phyloP scores from a whole-genome alignment of 2,113 vertebrate genomes.

The Centropus bengalensis region DNA sequence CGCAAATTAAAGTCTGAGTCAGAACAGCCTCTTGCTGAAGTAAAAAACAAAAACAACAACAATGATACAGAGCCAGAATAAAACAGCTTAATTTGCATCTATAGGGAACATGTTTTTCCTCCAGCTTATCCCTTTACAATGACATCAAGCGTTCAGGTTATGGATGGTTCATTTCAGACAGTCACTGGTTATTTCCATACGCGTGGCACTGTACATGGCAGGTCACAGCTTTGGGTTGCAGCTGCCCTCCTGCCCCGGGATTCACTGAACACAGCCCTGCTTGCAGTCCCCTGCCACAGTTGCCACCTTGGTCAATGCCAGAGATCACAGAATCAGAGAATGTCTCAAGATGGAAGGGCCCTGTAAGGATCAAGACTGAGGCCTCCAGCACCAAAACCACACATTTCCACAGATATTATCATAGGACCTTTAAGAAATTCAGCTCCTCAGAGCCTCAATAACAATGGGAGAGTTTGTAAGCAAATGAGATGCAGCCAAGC shows the following conservation, averaged over 20 bases:
- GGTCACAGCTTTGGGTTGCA: background rate
- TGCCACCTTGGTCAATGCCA: background rate
- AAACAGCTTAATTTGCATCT: conserved; percentile 29
- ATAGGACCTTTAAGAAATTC: background rate
- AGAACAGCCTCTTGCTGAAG: conserved; percentile 24
- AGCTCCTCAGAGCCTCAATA: background rate
- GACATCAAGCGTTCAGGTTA: background rate
- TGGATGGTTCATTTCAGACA: background rate
- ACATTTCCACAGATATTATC: background rate
- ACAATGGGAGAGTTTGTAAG: background rate
- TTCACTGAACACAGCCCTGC: background rate
- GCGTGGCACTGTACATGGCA: background rate
- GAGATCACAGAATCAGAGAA: background rate
- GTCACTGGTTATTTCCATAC: background rate
- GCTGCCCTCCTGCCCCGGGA: background rate
- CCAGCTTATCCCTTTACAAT: background rate
- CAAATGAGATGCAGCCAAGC: background rate
- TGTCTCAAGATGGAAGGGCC: background rate
- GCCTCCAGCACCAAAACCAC: background rate
- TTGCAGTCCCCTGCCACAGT: background rate
- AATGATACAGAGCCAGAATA: conserved; percentile 5
- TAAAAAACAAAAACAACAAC: conserved; percentile 23
- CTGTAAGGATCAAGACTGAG: background rate
- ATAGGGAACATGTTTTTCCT: background rate
- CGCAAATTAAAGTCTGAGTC: conserved; percentile 52